Percentiles rank a stretch among this genome's conserved stretches.
Conservation (phyloP, 2,113 vertebrate genomes). For the Carollia perspicillata region DNA sequence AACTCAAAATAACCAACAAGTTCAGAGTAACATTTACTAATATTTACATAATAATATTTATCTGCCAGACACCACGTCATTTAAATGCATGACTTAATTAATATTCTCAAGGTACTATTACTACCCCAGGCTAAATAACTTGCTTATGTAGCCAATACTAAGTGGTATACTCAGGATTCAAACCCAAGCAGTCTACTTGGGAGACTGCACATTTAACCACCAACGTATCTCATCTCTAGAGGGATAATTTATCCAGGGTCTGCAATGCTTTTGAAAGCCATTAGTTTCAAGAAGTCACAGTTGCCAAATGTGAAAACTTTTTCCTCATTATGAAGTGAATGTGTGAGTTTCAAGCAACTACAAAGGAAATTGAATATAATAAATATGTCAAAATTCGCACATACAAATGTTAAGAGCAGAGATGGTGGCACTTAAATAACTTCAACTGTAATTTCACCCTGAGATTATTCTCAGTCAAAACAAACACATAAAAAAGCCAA, state of each 20-base stretch:
- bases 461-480: conserved; percentile 52
- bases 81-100: neutral
- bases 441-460: conserved; percentile 67
- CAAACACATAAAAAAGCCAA: conserved; percentile 55
- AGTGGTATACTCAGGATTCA: neutral
- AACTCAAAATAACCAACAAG: conserved; percentile 23
- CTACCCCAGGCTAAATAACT: neutral
- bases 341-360: conserved; percentile 66
- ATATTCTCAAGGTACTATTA: neutral
- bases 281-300: conserved; percentile 1
- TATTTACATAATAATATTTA: neutral
- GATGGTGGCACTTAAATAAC: conserved; percentile 35
- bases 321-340: conserved; percentile 65
- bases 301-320: conserved; percentile 45
- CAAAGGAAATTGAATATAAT: conserved; percentile 35
- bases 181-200: neutral
- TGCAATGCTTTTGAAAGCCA: conserved; percentile 7
- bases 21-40: neutral
- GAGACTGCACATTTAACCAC: neutral
- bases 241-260: neutral
- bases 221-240: neutral
- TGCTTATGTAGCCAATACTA: neutral
- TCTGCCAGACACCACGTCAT: neutral
- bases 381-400: conserved; percentile 41
- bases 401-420: conserved; percentile 68